Evolutionary conservation across 2,797 vertebrate species (phyloP).

Genomic region (Cetoscarus ocellatus): DNA sequence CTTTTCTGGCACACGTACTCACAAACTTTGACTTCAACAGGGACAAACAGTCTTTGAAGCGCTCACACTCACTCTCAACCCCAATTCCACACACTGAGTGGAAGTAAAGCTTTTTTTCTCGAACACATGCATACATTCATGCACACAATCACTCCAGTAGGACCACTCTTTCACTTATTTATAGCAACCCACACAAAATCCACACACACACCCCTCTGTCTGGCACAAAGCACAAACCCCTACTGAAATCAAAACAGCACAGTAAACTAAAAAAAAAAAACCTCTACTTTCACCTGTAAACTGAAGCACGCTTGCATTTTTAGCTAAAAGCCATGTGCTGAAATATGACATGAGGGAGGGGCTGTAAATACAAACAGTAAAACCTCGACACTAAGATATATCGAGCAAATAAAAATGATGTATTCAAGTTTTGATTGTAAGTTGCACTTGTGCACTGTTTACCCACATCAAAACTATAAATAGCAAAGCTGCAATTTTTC

Average conservation of each 20-base stretch:
- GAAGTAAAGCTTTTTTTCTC: conserved; percentile 38
- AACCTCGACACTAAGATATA: conserved; percentile 54
- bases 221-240: conserved; percentile 1
- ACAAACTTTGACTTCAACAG: conserved; percentile 33
- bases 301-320: conserved; percentile 49
- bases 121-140: conserved; percentile 1
- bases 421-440: conserved; percentile 63
- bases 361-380: conserved; percentile 48
- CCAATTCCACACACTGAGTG: conserved; percentile 39
- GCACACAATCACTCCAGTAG: neutral
- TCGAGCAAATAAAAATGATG: conserved; percentile 66
- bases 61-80: conserved; percentile 9
- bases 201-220: neutral
- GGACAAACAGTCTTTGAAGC: conserved; percentile 46
- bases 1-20: conserved; percentile 37
- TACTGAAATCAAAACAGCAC: conserved; percentile 30
- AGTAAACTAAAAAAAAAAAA: conserved; percentile 16
- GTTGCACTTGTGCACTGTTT: conserved; percentile 41
- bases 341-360: conserved; percentile 36
- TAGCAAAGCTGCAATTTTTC: conserved; percentile 36
- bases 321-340: conserved; percentile 42
- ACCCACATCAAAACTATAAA: conserved; percentile 58
- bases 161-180: conserved; percentile 3
- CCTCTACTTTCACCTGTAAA: conserved; percentile 38
- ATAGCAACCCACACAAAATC: conserved; percentile 30